A percentile compares a stretch with the other conserved stretches of the same genome.
These are phyloP conservation scores for Embidobia sp. DNA, from an alignment of 2,888 invertebrate species.

Conservation along the genomic window DNA sequence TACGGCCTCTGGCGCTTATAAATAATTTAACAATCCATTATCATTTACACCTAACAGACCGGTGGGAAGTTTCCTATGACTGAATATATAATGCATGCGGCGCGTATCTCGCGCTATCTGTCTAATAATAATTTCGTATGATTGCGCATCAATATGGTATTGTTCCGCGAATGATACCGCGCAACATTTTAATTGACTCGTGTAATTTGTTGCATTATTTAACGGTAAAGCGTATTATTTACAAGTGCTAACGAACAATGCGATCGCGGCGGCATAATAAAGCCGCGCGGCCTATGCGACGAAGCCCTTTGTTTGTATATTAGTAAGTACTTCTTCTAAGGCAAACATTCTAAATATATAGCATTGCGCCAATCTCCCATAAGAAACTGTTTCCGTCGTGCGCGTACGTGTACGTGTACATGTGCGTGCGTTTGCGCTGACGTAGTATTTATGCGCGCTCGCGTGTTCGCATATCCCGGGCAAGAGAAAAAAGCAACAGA, in stretches of 20 bases:
- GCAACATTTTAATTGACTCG: conserved; percentile 39
- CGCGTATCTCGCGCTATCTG: too few species aligned
- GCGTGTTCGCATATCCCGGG: conserved; percentile 20
- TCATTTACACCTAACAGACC: too few species aligned
- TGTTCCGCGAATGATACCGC: conserved; percentile 15
- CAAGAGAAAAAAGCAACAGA: conserved; percentile 1
- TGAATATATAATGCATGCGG: too few species aligned
- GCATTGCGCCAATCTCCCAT: conserved; percentile 20
- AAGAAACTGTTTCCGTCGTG: conserved; percentile 31
- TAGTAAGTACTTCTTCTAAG: conserved; percentile 20
- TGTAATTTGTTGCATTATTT: conserved; percentile 38
- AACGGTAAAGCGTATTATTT: conserved; percentile 32
- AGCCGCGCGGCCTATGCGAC: conserved; percentile 1
- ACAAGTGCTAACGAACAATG: conserved; percentile 17
- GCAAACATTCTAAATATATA: conserved; percentile 40
- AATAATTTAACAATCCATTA: too few species aligned
- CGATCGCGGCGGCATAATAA: conserved; percentile 1
- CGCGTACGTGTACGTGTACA: conserved; percentile 14
- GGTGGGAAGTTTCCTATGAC: too few species aligned
- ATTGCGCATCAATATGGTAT: conserved; percentile 14
- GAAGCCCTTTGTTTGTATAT: conserved; percentile 43
- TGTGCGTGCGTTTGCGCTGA: conserved; percentile 1
- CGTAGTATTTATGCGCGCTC: conserved; percentile 12
- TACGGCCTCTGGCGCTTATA: too few species aligned
- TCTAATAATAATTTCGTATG: conserved; percentile 1